phyloP scores from a whole-genome alignment of 2,113 vertebrate species.

The Lota lota region DNA sequence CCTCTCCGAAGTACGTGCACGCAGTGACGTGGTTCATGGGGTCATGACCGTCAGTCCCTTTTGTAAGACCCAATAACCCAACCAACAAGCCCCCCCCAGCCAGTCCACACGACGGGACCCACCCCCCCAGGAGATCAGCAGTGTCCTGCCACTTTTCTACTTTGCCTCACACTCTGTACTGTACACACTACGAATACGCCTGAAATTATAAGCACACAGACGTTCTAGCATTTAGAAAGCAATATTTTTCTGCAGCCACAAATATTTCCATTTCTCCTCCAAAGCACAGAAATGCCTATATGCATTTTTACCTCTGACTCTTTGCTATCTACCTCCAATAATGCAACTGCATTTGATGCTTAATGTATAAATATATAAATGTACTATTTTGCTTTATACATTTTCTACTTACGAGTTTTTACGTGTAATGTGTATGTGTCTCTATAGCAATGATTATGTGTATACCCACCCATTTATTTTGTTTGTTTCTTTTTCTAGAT shows the following conservation, averaged over 20 bases:
- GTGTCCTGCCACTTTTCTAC: slow-evolving; percentile 58
- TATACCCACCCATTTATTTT: slow-evolving; percentile 34
- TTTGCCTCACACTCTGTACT: slow-evolving; percentile 54
- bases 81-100: neutral
- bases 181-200: slow-evolving; percentile 25
- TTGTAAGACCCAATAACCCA: neutral
- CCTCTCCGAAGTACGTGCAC: neutral
- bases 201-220: slow-evolving; percentile 39
- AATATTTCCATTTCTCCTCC: slow-evolving; percentile 36
- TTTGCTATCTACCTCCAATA: slow-evolving; percentile 75
- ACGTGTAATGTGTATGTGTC: slow-evolving; percentile 42
- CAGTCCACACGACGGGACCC: slow-evolving; percentile 40
- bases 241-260: slow-evolving; percentile 36
- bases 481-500: neutral
- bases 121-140: slow-evolving; percentile 57
- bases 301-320: slow-evolving; percentile 63
- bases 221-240: slow-evolving; percentile 37
- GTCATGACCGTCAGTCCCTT: slow-evolving; percentile 14
- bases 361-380: slow-evolving; percentile 68
- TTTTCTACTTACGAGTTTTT: slow-evolving; percentile 61
- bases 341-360: slow-evolving; percentile 59
- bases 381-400: slow-evolving; percentile 64
- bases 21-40: slow-evolving; percentile 18
- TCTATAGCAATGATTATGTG: slow-evolving; percentile 32
- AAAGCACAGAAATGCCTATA: slow-evolving; percentile 60